These are phyloP conservation scores for Hydroisotoma schaefferi DNA, from an alignment of 2,888 invertebrate genomes.

Conservation along the genomic window DNA sequence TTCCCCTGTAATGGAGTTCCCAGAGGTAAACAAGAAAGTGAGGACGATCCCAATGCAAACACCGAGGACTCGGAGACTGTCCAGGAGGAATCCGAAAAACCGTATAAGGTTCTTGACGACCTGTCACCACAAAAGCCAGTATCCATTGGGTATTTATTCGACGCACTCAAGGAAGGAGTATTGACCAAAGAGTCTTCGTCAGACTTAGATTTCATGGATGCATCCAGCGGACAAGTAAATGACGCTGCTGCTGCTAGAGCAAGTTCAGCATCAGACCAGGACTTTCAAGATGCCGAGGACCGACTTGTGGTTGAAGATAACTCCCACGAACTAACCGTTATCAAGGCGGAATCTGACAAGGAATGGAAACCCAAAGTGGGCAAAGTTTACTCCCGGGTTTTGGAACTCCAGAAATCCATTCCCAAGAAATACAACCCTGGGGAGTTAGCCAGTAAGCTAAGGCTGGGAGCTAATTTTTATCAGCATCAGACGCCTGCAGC, in stretches of 20 bases:
- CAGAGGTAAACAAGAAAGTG: too few species aligned
- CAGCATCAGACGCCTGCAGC: too few species aligned
- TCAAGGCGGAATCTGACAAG: slow-evolving; percentile 19
- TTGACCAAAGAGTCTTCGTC: slow-evolving; percentile 29
- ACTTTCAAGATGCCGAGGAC: neutral
- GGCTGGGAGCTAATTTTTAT: too few species aligned
- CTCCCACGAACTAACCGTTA: slow-evolving; percentile 14
- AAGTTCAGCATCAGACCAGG: neutral
- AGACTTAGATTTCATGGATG: slow-evolving; percentile 14
- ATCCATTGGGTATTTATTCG: too few species aligned
- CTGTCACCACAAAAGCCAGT: neutral
- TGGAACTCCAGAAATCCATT: slow-evolving; percentile 2
- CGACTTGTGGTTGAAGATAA: neutral
- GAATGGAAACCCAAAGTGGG: slow-evolving; percentile 28
- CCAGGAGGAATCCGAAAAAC: too few species aligned
- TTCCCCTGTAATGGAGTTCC: too few species aligned
- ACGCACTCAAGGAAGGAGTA: too few species aligned
- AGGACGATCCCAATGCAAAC: too few species aligned
- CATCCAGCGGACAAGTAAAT: neutral
- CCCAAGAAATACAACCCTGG: slow-evolving; percentile 17
- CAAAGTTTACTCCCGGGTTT: slow-evolving; percentile 23
- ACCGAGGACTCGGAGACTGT: neutral
- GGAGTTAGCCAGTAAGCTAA: slow-evolving; percentile 1
- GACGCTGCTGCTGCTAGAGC: neutral
- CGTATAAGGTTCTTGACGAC: too few species aligned